Percentiles rank a stretch among this genome's conserved stretches.
phyloP scores from a whole-genome alignment of 2,888 invertebrate genomes.

The Netelia inedita region DNA sequence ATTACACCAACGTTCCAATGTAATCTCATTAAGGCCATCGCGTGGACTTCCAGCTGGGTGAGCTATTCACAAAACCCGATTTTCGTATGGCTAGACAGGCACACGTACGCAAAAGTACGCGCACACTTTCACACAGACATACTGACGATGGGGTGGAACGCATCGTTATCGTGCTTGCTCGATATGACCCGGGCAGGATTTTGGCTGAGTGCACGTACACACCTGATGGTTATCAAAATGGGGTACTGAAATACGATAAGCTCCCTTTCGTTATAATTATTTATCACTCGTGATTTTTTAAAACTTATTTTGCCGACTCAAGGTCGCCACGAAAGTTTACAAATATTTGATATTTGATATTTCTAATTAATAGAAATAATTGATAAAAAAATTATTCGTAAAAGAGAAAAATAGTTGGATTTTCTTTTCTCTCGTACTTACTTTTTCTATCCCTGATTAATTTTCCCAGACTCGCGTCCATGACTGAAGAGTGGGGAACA shows the following conservation, averaged over 20 bases:
- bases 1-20: conserved; percentile 47
- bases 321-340: no score
- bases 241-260: not conserved
- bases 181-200: not conserved
- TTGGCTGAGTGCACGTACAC: not conserved
- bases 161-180: conserved; percentile 1
- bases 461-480: not conserved
- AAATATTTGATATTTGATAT: no score
- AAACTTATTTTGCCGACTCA: no score
- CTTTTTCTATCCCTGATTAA: not conserved
- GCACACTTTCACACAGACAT: not conserved
- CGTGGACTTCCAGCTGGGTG: conserved; percentile 44
- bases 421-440: not conserved
- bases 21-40: conserved; percentile 72
- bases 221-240: conserved; percentile 3
- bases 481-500: not conserved
- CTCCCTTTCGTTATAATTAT: conserved; percentile 5
- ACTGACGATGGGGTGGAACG: not conserved
- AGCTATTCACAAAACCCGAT: conserved; percentile 40
- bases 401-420: not conserved
- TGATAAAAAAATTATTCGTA: conserved; percentile 6
- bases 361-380: not conserved
- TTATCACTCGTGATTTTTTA: not conserved
- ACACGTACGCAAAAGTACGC: not conserved
- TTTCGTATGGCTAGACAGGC: conserved; percentile 11